A percentile compares a stretch with the other conserved stretches of the same genome.
Conservation (phyloP, 2,113 vertebrate species). For the Gopherus evgoodei region DNA sequence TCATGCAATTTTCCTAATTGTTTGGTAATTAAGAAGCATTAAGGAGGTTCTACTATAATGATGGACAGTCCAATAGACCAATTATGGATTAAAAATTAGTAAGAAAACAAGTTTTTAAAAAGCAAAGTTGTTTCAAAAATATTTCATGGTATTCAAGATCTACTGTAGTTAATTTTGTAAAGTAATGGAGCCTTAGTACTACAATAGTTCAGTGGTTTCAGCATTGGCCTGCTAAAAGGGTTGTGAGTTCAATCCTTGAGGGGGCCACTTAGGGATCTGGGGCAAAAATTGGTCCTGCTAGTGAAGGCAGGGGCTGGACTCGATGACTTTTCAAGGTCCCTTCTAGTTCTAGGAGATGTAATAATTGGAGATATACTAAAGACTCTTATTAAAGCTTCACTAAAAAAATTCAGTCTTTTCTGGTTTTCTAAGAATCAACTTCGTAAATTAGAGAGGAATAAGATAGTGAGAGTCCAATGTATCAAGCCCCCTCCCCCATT, state of each 20-base stretch:
- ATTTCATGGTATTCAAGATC: not conserved
- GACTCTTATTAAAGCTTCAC: not conserved
- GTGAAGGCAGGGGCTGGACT: too few relatives aligned
- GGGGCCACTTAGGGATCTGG: too few relatives aligned
- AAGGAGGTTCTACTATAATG: not conserved
- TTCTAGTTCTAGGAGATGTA: too few relatives aligned
- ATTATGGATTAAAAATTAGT: not conserved
- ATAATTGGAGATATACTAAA: too few relatives aligned
- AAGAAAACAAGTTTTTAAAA: not conserved
- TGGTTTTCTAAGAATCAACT: not conserved
- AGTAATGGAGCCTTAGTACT: not conserved
- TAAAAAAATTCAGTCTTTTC: not conserved
- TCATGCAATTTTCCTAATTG: not conserved
- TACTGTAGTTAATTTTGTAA: accelerated
- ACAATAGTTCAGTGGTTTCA: not conserved
- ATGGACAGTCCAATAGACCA: conserved; percentile 10
- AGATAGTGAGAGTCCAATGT: not conserved
- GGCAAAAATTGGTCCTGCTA: too few relatives aligned
- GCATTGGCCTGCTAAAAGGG: too few relatives aligned
- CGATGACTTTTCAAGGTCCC: too few relatives aligned
- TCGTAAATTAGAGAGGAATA: not conserved
- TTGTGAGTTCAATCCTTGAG: too few relatives aligned
- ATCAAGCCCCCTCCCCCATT: not conserved
- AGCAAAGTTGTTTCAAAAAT: not conserved
- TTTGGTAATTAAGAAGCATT: conserved; percentile 2